Evolutionary conservation across 2,888 invertebrate species (phyloP).

Genomic region (Altica lythri): DNA sequence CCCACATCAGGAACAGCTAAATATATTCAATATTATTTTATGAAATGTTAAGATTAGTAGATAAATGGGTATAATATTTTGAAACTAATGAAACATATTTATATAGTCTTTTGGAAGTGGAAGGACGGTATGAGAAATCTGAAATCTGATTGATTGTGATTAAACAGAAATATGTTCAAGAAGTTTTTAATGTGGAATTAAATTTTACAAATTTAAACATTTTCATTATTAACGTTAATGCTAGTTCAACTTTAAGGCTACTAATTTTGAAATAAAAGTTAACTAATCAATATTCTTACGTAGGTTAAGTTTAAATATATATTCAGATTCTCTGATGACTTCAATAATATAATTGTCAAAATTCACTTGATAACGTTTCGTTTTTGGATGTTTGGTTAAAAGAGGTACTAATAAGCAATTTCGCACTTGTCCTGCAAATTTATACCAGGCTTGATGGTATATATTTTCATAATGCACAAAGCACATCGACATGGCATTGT

Average conservation of each 20-base stretch:
- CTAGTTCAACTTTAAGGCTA: not conserved
- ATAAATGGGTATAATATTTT: not conserved
- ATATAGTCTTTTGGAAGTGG: not conserved
- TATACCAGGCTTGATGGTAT: constrained; percentile 80
- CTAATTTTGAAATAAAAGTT: not conserved
- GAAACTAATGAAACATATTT: not conserved
- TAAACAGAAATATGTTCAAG: not conserved
- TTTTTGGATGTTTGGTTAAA: constrained; percentile 68
- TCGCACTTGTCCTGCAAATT: constrained; percentile 72
- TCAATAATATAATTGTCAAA: constrained; percentile 74
- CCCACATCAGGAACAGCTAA: constrained; percentile 76
- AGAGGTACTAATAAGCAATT: constrained; percentile 72
- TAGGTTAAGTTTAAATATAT: constrained; percentile 76
- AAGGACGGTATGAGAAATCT: not conserved
- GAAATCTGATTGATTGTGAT: not conserved
- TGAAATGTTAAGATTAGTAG: not conserved
- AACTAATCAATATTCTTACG: constrained; percentile 52
- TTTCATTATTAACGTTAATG: no score
- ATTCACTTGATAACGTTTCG: constrained; percentile 70
- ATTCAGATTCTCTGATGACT: constrained; percentile 79
- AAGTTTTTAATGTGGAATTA: not conserved
- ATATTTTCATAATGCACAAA: constrained; percentile 83
- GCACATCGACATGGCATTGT: constrained; percentile 78
- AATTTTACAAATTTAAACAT: not conserved
- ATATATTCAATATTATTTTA: constrained; percentile 3